Percentiles rank a stretch among this genome's conserved stretches.
phyloP scores from a whole-genome alignment of 2,113 vertebrate species.

The Bubalus kerabau region DNA sequence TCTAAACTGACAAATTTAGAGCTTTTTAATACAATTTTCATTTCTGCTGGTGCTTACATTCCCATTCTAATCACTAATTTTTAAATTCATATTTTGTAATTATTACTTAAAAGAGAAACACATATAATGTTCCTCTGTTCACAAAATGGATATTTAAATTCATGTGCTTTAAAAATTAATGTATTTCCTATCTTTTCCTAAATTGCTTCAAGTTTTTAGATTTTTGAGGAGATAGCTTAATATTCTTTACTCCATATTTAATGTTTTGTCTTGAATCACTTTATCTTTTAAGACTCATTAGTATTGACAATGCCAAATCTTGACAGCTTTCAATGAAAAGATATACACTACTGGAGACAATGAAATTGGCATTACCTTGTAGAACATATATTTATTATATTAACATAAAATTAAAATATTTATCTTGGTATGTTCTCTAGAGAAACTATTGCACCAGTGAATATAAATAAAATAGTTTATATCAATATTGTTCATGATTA shows the following conservation, averaged over 20 bases:
- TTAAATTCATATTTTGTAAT: neutral
- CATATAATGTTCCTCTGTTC: neutral
- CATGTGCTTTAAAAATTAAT: neutral
- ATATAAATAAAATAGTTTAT: neutral
- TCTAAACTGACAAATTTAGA: neutral
- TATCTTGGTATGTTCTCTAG: neutral
- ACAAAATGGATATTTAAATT: neutral
- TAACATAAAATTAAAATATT: neutral
- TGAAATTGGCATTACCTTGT: neutral
- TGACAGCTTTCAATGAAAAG: neutral
- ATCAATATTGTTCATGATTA: neutral
- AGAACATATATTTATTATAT: neutral
- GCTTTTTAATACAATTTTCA: neutral
- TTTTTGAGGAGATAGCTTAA: neutral
- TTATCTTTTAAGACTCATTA: neutral
- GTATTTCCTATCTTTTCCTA: neutral
- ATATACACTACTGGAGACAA: neutral
- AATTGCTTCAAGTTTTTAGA: neutral
- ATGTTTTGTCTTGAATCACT: neutral
- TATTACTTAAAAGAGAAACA: neutral
- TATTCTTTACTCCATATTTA: neutral
- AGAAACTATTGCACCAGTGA: neutral
- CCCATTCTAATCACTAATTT: neutral
- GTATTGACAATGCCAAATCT: neutral
- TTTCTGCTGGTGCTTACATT: neutral